These are phyloP conservation scores for Procambarus clarkii DNA, from an alignment of 1,140 invertebrate genomes.

Conservation along the genomic window DNA sequence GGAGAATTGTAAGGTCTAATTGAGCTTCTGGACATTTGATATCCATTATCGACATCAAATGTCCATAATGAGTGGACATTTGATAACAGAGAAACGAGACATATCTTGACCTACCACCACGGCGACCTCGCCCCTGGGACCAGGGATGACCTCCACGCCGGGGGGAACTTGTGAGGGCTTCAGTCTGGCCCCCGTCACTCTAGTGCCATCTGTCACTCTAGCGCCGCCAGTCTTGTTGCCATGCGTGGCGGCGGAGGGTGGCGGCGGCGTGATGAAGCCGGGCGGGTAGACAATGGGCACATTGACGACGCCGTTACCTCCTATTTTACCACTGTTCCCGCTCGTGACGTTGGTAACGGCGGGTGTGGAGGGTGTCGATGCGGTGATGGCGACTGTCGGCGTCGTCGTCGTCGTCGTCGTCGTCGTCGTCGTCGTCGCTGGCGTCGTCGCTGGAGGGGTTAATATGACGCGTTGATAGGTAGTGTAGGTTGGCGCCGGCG, in stretches of 20 bases:
- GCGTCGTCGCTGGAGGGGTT: too few relatives aligned
- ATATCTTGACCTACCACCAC: neutral
- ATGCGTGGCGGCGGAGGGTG: neutral
- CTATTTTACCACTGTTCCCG: neutral
- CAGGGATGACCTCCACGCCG: neutral
- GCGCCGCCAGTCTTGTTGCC: too few relatives aligned
- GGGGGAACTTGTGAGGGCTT: neutral
- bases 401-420: neutral
- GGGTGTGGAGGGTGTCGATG: neutral
- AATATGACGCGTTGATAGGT: too few relatives aligned
- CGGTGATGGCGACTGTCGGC: neutral
- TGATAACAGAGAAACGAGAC: too few relatives aligned
- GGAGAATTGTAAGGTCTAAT: too few relatives aligned
- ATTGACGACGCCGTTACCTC: neutral
- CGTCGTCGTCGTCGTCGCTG: neutral
- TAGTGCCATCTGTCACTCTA: too few relatives aligned
- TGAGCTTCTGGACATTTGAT: too few relatives aligned
- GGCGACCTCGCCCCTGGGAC: neutral
- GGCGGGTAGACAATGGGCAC: neutral
- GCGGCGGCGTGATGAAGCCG: neutral
- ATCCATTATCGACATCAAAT: too few relatives aligned
- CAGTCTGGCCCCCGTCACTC: too few relatives aligned
- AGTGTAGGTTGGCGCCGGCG: too few relatives aligned
- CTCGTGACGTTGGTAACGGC: neutral
- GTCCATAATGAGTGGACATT: too few relatives aligned